phyloP scores from a whole-genome alignment of 2,888 invertebrate genomes.

The Pheosia gnoma region DNA sequence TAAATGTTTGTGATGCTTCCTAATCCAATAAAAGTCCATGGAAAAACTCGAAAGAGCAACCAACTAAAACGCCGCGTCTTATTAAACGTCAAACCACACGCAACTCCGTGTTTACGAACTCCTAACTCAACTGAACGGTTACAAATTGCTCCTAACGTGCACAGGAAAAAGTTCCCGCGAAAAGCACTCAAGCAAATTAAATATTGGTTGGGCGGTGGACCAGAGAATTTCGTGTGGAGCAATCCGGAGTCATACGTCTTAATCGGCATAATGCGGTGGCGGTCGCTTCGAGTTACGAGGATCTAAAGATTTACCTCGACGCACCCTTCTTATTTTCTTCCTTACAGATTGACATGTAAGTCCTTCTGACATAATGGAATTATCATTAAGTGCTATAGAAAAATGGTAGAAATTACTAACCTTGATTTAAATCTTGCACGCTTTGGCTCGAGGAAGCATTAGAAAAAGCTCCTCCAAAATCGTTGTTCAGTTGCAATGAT shows the following conservation, averaged over 20 bases:
- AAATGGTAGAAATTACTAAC: constrained; percentile 63
- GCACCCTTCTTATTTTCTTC: constrained; percentile 63
- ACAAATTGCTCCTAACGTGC: constrained; percentile 77
- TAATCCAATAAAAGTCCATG: constrained; percentile 12
- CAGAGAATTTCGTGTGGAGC: constrained; percentile 63
- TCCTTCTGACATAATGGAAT: constrained; percentile 51
- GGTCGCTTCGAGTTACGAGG: constrained; percentile 71
- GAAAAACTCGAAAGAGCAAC: constrained; percentile 14
- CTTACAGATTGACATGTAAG: constrained; percentile 61
- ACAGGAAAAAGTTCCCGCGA: constrained; percentile 74
- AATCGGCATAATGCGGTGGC: constrained; percentile 78
- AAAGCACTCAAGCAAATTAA: constrained; percentile 83
- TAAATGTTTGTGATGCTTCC: constrained; percentile 4
- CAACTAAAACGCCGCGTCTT: constrained; percentile 34
- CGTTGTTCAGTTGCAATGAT: constrained; percentile 83
- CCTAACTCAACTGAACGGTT: constrained; percentile 76
- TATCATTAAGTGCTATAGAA: constrained; percentile 25
- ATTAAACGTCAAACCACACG: constrained; percentile 60
- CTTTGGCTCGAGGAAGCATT: constrained; percentile 93
- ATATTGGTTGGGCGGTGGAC: constrained; percentile 73
- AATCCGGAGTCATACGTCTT: constrained; percentile 78
- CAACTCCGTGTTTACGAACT: constrained; percentile 57
- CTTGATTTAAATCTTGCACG: constrained; percentile 89
- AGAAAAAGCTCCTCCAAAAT: constrained; percentile 88
- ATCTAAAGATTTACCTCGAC: constrained; percentile 65